phyloP scores from a whole-genome alignment of 1,140 invertebrate species.

The Octopus sinensis region DNA sequence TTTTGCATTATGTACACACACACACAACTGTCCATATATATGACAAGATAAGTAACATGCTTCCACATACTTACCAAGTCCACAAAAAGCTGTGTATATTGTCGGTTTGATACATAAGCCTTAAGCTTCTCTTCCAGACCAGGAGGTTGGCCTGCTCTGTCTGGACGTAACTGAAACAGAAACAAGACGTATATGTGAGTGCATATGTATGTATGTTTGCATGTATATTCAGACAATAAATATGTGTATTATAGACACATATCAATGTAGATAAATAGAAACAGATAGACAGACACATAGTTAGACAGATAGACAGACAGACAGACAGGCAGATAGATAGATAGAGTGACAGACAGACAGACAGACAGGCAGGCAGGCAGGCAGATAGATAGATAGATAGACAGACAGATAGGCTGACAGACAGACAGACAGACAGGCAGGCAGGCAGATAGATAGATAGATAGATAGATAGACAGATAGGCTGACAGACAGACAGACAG shows the following conservation, averaged over 20 bases:
- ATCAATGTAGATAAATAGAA: neutral
- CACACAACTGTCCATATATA: neutral
- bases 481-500: fast-evolving
- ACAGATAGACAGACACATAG: neutral
- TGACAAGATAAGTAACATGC: neutral
- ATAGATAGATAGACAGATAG: no score
- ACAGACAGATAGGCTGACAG: no score
- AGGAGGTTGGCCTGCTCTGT: neutral
- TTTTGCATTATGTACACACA: neutral
- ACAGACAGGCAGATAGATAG: neutral
- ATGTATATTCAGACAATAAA: neutral
- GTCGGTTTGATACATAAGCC: neutral
- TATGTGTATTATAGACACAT: neutral
- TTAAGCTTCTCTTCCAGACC: neutral
- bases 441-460: no score
- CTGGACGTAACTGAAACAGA: neutral
- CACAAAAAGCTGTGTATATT: neutral
- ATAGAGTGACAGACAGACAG: neutral
- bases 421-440: no score
- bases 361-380: no score
- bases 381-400: no score
- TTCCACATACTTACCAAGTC: neutral
- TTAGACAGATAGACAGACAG: neutral
- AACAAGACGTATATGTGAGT: neutral
- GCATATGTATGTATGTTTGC: no score